Base-by-base conservation (phyloP, 2,113 vertebrate genomes). In the Pampusana beccarii region DNA sequence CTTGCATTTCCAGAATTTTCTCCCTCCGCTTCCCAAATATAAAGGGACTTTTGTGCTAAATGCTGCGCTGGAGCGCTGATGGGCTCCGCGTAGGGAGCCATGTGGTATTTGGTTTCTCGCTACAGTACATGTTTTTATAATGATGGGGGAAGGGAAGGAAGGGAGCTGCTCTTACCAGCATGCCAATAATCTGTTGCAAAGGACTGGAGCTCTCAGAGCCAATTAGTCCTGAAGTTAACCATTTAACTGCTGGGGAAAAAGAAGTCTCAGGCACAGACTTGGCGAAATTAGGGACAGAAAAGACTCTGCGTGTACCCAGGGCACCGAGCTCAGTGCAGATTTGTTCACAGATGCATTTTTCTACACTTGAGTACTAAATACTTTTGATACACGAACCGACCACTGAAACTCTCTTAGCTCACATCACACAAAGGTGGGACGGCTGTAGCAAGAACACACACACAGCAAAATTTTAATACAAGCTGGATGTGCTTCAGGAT, bases 151-250 rank as follows among this genome's bases (percentile, higher is more conserved):
- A 96, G 96, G 96, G 96, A 89, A 92, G 93, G 83, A 92, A 96
- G 94, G 92, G 97, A 97, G 88, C 95, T 60, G 94, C 88, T 95
- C 77, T 81, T 88, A 93, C 80, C 80, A 72, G 83, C 88, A 87
- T 96, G 97, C 95, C 97, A 96, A 95, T 97, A 92, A 96, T 96
- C 90, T 97, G 95, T 88, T 96, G 94, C 88, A 90, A 95, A 95
- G 92, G 90, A 78, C 72, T 84, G 75, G 66, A 96, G 92, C 79
- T 29, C 84, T 88, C 60, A 8, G 65, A 84, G 92, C 87, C 74
- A 96, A 95, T 96, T 97, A 93, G 91, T 92, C 36, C 74, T 90
- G 71, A 51, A 13, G 42, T 96, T 97, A 97, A 97, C 97, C 42
- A 31, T 92, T 96, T 89, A 62, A 78, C 24, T 97, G 92, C 94